Conservation (phyloP, 2,113 vertebrate genomes). For the Parotia lawesii region DNA sequence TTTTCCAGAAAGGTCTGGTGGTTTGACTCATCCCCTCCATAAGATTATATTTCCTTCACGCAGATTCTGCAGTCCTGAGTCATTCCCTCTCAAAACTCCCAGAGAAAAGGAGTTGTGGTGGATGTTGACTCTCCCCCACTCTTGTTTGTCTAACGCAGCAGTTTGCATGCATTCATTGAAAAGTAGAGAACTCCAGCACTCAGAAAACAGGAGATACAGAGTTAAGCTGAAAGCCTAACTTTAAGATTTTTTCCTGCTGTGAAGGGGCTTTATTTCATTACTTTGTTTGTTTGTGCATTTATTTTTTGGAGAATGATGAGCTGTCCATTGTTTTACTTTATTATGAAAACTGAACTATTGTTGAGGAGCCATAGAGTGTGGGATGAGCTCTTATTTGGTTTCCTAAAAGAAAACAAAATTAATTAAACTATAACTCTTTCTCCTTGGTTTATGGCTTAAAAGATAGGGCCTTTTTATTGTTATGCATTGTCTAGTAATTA, state of each 20-base stretch:
- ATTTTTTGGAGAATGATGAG: conserved; percentile 56
- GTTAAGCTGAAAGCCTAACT: conserved; percentile 17
- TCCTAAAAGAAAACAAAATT: conserved; percentile 48
- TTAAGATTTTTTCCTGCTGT: conserved; percentile 11
- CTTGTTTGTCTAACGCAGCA: background rate
- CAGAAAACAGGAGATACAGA: background rate
- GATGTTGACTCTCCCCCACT: background rate
- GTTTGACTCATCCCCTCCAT: background rate
- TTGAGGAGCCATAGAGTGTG: background rate
- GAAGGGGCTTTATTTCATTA: conserved; percentile 38
- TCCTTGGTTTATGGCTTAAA: conserved; percentile 32
- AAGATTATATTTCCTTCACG: background rate
- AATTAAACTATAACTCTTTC: conserved; percentile 45
- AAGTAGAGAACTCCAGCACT: background rate
- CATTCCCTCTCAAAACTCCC: background rate
- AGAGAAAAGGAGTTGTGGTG: background rate
- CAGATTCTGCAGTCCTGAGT: background rate
- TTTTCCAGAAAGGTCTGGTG: background rate
- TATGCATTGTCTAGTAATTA: conserved; percentile 30
- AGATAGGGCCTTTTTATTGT: conserved; percentile 35
- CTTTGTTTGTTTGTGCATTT: conserved; percentile 33
- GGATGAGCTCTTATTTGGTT: conserved; percentile 3
- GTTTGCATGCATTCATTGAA: background rate
- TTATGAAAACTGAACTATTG: conserved; percentile 17
- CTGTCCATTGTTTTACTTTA: conserved; percentile 35